Percentiles rank a stretch among this genome's conserved stretches.
phyloP scores from a whole-genome alignment of 2,113 vertebrate genomes.

The Ovibos moschatus region DNA sequence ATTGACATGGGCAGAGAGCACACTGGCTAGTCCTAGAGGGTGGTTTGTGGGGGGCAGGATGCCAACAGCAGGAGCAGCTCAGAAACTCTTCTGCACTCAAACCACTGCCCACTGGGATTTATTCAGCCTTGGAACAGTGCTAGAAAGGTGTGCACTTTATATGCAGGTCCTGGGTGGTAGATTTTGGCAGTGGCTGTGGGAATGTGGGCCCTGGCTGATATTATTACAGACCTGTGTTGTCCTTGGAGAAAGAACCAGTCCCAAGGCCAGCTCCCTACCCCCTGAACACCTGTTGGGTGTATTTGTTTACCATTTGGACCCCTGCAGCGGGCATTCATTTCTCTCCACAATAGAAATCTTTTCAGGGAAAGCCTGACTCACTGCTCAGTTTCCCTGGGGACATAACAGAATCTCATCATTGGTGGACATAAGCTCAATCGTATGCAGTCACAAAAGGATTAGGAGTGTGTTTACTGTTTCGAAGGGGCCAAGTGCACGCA shows the following conservation, averaged over 20 bases:
- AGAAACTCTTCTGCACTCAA: not conserved
- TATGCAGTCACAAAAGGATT: constrained; percentile 31
- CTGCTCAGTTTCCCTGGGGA: not conserved
- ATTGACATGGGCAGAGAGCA: not conserved
- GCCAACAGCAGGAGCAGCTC: not conserved
- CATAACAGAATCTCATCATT: not conserved
- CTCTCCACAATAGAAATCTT: constrained; percentile 6
- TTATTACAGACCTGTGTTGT: not conserved
- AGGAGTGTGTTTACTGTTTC: not conserved
- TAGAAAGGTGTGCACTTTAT: not conserved
- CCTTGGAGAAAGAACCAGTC: not conserved
- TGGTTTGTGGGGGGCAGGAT: not conserved
- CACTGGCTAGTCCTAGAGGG: not conserved
- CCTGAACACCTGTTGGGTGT: constrained; percentile 10
- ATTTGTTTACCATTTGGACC: constrained; percentile 3
- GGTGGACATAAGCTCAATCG: not conserved
- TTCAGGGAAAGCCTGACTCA: not conserved
- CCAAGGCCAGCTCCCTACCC: not conserved
- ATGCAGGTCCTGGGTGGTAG: not conserved
- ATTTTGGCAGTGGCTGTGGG: not conserved
- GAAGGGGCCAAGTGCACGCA: not conserved
- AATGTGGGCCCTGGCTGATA: not conserved
- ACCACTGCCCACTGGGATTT: not conserved
- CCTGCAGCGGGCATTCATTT: constrained; percentile 8
- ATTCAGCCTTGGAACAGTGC: not conserved